Conservation (phyloP, 2,797 vertebrate species). For the Acipenser ruthenus region DNA sequence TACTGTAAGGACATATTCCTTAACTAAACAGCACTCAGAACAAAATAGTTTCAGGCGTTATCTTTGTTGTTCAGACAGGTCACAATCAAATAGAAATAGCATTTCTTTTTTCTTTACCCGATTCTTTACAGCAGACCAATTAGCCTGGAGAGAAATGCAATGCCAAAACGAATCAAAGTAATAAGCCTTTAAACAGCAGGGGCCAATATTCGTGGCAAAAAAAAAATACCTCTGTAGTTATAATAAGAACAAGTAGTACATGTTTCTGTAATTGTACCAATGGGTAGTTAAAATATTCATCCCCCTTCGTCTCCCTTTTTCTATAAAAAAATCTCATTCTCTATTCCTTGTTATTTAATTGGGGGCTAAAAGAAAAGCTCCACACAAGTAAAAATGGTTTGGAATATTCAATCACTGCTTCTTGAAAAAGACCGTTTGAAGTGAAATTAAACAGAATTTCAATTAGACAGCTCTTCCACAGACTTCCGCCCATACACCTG, state of each 20-base stretch:
- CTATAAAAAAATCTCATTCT: background rate
- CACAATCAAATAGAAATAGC: too few relatives aligned
- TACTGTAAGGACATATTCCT: too few relatives aligned
- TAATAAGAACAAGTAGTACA: background rate
- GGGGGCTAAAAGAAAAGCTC: constrained; percentile 13
- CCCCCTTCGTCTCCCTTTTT: background rate
- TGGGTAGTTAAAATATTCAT: constrained; percentile 1
- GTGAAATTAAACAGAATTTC: constrained; percentile 43
- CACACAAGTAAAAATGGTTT: constrained; percentile 28
- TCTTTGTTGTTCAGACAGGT: too few relatives aligned
- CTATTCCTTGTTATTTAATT: background rate
- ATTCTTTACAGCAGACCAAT: too few relatives aligned
- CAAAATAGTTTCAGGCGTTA: too few relatives aligned
- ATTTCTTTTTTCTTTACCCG: too few relatives aligned
- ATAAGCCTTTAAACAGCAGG: too few relatives aligned
- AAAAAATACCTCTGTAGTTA: background rate
- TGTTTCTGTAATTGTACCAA: background rate
- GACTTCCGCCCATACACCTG: background rate
- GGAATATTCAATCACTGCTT: constrained; percentile 31
- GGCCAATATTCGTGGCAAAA: too few relatives aligned
- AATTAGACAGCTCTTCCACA: constrained; percentile 26
- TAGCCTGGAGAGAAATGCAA: too few relatives aligned
- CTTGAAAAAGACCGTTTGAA: constrained; percentile 42
- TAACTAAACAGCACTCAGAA: too few relatives aligned
- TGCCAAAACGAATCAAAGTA: too few relatives aligned